Base-by-base conservation (phyloP, 2,888 invertebrate genomes). In the Agrotis ipsilon region DNA sequence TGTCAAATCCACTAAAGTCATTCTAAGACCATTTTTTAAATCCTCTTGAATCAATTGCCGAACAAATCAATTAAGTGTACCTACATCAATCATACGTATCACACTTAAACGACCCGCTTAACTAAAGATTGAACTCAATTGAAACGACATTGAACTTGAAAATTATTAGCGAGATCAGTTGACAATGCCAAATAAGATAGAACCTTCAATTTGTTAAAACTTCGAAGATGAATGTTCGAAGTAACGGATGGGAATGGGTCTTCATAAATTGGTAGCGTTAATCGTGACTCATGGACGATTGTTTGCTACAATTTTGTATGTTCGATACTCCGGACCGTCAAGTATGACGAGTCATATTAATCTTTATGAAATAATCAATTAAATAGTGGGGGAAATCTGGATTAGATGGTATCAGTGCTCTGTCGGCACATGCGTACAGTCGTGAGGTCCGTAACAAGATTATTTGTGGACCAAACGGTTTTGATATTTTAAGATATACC, bases 281-380 rank as follows among this genome's bases (percentile, higher is more conserved):
- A 86, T 91, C 91, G 90, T 92, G 92, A 91, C 90, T 92, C 86
- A 88, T 76, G 78, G 87, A 83, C 85, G 86, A 91, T 91, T 91
- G 92, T 93, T 92, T 91, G 87, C 89, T 88, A 90, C 87, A 91
- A 90, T 89, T 92, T 91, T 91, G 72, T 90, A 86, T 89, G 88
- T 89, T 87, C 85, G 84, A 86, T 90, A 87, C 88, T 88, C 83
- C 85, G 85, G 86, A 90, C 90, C 90, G 91, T 92, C 91, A 92
- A 92, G 90, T 93, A 92, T 93, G 95, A 93, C 93, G 92, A 94
- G 92, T 92, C 93, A 89, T 92, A 92, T 93, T 94, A 94, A 94
- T 94, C 94, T 93, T 93, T 93, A 94, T 91, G 92, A 92, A 95
- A 94, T 94, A 95, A 96, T 95, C 95, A 95, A 95, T 95, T 94